These are phyloP conservation scores for Erpornis zantholeuca DNA, from an alignment of 2,113 vertebrate genomes.

Conservation along the genomic window DNA sequence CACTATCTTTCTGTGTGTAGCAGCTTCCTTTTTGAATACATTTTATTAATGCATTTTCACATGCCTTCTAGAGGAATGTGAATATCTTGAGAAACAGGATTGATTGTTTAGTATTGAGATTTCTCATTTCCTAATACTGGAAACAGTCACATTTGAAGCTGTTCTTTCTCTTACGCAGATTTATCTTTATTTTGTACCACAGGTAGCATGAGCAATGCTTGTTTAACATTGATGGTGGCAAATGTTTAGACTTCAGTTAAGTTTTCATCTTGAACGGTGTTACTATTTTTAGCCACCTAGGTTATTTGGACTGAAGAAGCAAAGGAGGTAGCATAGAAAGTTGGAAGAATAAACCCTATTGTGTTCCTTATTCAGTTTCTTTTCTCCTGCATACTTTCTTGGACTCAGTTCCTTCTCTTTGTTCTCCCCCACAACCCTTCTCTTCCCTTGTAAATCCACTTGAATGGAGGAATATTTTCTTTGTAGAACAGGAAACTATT, in stretches of 20 bases:
- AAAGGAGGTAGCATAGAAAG: not conserved
- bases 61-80: not conserved
- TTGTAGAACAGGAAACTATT: conserved; percentile 57
- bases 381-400: conserved; percentile 32
- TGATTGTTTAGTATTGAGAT: not conserved
- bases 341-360: conserved; percentile 2
- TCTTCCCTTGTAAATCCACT: conserved; percentile 52
- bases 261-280: not conserved
- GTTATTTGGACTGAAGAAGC: not conserved
- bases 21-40: not conserved
- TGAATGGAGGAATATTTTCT: conserved; percentile 57
- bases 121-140: not conserved
- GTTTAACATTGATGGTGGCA: not conserved
- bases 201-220: not conserved
- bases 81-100: not conserved
- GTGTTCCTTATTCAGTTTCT: conserved; percentile 6
- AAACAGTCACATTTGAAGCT: not conserved
- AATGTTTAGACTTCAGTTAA: not conserved
- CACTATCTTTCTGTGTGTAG: not conserved
- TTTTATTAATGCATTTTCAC: not conserved
- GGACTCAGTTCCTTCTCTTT: conserved; percentile 32
- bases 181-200: not conserved
- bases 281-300: conserved; percentile 5
- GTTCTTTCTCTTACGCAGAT: not conserved
- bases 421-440: conserved; percentile 12